Evolutionary conservation across 2,888 invertebrate genomes (phyloP).

Genomic region (Ichneumoninae sp.): DNA sequence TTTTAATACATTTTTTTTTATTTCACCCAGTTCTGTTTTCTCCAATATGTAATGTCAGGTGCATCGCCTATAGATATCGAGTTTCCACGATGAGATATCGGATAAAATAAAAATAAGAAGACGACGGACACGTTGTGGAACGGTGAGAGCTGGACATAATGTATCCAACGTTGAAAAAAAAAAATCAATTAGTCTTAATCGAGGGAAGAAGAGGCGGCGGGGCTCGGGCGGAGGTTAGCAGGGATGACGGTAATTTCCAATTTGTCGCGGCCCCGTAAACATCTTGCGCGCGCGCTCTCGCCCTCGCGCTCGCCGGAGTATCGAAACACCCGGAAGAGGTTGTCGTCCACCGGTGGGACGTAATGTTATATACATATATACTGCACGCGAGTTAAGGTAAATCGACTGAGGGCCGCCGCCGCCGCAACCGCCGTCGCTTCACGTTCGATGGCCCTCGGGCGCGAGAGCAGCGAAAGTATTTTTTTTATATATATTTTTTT

Average conservation of each 20-base stretch:
- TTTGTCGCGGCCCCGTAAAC: conserved; percentile 79
- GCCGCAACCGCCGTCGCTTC: conserved; percentile 54
- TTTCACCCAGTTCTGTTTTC: neutral
- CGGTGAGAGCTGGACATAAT: conserved; percentile 40
- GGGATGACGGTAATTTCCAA: conserved; percentile 80
- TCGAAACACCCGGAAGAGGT: conserved; percentile 66
- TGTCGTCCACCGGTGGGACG: conserved; percentile 28
- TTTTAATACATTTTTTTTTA: neutral
- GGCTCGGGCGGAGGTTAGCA: conserved; percentile 35
- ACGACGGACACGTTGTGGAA: conserved; percentile 8
- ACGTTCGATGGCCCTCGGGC: conserved; percentile 69
- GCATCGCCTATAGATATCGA: conserved; percentile 28
- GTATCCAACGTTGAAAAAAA: conserved; percentile 56
- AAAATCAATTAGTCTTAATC: conserved; percentile 71
- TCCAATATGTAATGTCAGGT: conserved; percentile 7
- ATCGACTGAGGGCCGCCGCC: conserved; percentile 49
- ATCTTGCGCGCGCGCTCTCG: conserved; percentile 29
- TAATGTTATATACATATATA: conserved; percentile 24
- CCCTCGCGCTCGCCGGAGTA: conserved; percentile 25
- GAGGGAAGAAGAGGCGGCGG: conserved; percentile 42
- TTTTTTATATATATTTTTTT: conserved; percentile 41
- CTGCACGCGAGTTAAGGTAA: conserved; percentile 21
- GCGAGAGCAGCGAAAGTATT: conserved; percentile 59
- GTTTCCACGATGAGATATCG: conserved; percentile 2
- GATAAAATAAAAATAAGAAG: conserved; percentile 24